Evolutionary conservation across 2,888 invertebrate species (phyloP), one percentile per base, ranked within the genome.

Genomic region (Drosophila neoperkinsi): DNA sequence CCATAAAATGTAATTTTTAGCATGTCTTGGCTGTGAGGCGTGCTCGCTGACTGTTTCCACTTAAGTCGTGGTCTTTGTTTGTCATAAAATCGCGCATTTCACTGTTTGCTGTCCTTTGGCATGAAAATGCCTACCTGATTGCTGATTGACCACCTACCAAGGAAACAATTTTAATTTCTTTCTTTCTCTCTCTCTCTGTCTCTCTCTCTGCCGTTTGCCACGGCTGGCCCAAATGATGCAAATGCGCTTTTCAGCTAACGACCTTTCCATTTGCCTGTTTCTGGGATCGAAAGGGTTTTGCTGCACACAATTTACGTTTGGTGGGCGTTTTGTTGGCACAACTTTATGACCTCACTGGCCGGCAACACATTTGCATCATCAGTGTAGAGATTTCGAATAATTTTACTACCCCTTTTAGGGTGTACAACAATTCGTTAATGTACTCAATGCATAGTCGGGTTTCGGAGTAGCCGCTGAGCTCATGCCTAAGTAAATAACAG

Each of bases 71-170:
- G 74, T 65, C 38, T 28, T 59, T 58, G 65, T 68, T 62, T 72
- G 75, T 72, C 85, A 71, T 85, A 79, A 86, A 88, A 79, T 76
- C 77, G 76, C 70, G 73, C 72, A 82, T 82, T 82, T 82, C 87
- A 81, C 75, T 74, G 77, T 77, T 79, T 71, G 55, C 81, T 68
- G 84, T 86, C 84, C 84, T 86, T 86, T 83, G 85, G 80, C 85
- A 77, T 72, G 66, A 55, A 66, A 49, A 52, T 63, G 53, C 11
- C 61, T 59, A 52, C 55, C 72, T 69, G 46, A 41, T 49, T 52
- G 30, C 46, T 46, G 51, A 41, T 31, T 61, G 52, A 41, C 64
- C 67, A 51, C 30, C 65, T 63, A 59, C 49, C 53, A 49, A 49
- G 38, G 58, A 41, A 64, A 41, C 64, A 64, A 67, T 60, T 57